Conservation (phyloP, 1,140 invertebrate genomes). For the Antheraea pernyi region DNA sequence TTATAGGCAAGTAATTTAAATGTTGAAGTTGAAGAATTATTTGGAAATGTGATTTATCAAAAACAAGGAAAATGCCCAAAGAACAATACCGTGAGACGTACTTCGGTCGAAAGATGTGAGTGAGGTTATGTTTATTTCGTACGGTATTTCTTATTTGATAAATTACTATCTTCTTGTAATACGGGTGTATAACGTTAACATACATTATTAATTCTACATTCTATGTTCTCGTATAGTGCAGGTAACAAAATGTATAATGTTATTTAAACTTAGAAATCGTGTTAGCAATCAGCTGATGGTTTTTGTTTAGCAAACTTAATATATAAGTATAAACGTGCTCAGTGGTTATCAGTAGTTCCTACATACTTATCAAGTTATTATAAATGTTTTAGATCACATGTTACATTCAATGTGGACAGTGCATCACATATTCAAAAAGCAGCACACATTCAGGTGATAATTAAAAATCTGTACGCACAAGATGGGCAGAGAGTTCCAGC, state of each 20-base stretch:
- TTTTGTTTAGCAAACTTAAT: no score
- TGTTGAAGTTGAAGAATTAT: no score
- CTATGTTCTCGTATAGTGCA: no score
- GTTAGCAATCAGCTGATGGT: no score
- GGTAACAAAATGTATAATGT: no score
- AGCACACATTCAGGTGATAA: constrained; percentile 93
- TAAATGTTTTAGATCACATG: constrained; percentile 84
- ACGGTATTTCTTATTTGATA: neutral
- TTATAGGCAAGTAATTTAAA: neutral
- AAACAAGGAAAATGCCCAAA: constrained; percentile 87
- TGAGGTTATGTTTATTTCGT: constrained; percentile 67
- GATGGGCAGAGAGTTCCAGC: constrained; percentile 89
- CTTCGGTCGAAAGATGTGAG: constrained; percentile 94
- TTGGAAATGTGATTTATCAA: neutral
- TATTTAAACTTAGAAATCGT: no score
- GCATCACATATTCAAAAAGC: constrained; percentile 92
- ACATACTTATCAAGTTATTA: constrained; percentile 3
- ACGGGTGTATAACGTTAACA: no score
- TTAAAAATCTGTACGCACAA: constrained; percentile 93
- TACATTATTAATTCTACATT: no score
- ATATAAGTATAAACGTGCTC: no score
- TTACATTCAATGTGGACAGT: constrained; percentile 95
- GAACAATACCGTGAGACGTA: constrained; percentile 95
- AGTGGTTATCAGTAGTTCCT: no score
- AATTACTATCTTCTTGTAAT: neutral